Conservation (phyloP, 1,140 invertebrate species). For the Choristoneura fumiferana region DNA sequence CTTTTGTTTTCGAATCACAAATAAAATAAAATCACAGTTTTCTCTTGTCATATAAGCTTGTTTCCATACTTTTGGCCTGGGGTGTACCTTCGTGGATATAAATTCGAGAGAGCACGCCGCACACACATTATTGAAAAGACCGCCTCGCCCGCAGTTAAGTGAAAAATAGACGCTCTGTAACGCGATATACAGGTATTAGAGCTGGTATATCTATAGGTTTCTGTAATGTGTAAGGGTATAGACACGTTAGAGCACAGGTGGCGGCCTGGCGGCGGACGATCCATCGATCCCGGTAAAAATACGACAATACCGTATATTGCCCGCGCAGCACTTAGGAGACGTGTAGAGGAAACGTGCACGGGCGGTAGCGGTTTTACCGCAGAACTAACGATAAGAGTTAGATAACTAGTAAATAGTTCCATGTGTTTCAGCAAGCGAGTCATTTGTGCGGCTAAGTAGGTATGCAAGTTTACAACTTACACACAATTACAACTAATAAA, state of each 20-base stretch:
- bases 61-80: too few relatives aligned
- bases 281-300: conserved; percentile 65
- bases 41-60: too few relatives aligned
- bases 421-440: too few relatives aligned
- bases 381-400: too few relatives aligned
- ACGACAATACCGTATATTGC: conserved; percentile 56
- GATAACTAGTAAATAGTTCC: too few relatives aligned
- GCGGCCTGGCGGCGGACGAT: conserved; percentile 31
- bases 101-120: not conserved
- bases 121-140: not conserved
- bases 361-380: conserved; percentile 23
- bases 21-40: too few relatives aligned
- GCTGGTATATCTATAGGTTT: not conserved
- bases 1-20: too few relatives aligned
- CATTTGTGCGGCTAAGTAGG: too few relatives aligned
- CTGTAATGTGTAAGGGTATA: conserved; percentile 25
- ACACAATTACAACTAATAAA: too few relatives aligned
- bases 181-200: not conserved
- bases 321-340: conserved; percentile 32
- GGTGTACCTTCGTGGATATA: too few relatives aligned
- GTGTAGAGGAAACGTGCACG: conserved; percentile 13
- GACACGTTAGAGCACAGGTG: conserved; percentile 57
- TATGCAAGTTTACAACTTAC: too few relatives aligned
- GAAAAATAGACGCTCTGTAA: not conserved
- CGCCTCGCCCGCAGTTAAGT: not conserved